Percentiles rank a stretch among this genome's conserved stretches.
Evolutionary conservation across 2,888 invertebrate genomes (phyloP).

Genomic region (Meteorus colon): DNA sequence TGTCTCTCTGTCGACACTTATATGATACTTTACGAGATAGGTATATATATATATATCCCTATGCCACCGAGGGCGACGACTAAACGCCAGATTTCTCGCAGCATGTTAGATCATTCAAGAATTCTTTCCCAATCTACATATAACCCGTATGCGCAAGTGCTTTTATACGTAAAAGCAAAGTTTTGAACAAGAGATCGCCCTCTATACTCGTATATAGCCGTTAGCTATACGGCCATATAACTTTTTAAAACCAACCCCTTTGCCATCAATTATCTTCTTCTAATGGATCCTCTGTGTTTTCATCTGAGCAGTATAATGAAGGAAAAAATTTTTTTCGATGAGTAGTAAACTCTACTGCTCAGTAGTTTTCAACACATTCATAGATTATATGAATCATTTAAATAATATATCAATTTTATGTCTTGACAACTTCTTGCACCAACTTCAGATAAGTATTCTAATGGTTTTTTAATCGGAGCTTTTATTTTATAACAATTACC

Average conservation of each 20-base stretch:
- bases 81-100: constrained; percentile 47
- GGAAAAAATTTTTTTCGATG: neutral
- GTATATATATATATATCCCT: neutral
- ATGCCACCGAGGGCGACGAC: constrained; percentile 17
- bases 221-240: constrained; percentile 49
- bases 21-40: constrained; percentile 46
- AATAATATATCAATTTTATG: too few species aligned
- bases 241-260: constrained; percentile 50
- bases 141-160: constrained; percentile 26
- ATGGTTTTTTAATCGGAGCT: too few species aligned
- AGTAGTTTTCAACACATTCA: neutral
- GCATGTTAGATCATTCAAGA: constrained; percentile 48
- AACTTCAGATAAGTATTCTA: too few species aligned
- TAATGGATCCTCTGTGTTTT: constrained; percentile 37
- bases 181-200: constrained; percentile 36
- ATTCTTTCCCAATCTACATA: constrained; percentile 46
- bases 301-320: constrained; percentile 30
- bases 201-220: constrained; percentile 15
- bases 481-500: too few species aligned
- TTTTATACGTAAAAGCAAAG: constrained; percentile 49
- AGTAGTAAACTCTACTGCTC: neutral
- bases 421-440: too few species aligned
- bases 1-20: constrained; percentile 33
- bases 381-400: too few species aligned
- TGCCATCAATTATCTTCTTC: constrained; percentile 29